A percentile compares a stretch with the other conserved stretches of the same genome.
Evolutionary conservation across 2,888 invertebrate genomes (phyloP).

Genomic region (Idaea biselata): DNA sequence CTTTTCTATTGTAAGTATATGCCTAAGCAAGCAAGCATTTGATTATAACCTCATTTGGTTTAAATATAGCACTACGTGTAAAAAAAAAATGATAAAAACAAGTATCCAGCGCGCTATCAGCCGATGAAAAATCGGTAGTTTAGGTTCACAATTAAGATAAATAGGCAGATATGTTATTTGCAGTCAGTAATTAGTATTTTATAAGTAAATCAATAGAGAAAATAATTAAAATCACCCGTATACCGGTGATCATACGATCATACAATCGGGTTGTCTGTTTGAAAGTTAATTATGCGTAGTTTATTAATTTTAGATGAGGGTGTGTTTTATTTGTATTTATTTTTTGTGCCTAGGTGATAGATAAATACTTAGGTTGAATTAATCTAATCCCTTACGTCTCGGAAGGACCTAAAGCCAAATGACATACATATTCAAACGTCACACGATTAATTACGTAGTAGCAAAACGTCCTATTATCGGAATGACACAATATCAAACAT

Average conservation of each 20-base stretch:
- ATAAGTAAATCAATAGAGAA: not conserved
- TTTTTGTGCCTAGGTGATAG: not conserved
- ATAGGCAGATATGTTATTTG: not conserved
- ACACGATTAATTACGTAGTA: too few species aligned
- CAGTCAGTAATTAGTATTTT: not conserved
- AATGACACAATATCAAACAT: too few species aligned
- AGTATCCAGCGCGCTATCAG: not conserved
- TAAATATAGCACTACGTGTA: too few species aligned
- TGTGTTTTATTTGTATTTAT: not conserved
- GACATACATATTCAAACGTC: too few species aligned
- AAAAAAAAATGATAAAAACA: not conserved
- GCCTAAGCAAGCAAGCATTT: too few species aligned
- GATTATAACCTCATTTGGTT: too few species aligned
- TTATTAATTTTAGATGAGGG: not conserved
- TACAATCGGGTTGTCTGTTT: too few species aligned
- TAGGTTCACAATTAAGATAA: not conserved
- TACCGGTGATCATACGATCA: not conserved
- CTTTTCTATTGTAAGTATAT: too few species aligned
- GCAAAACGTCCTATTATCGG: too few species aligned
- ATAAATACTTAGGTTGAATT: not conserved
- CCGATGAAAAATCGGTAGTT: not conserved
- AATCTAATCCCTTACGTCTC: too few species aligned
- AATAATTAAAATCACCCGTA: not conserved
- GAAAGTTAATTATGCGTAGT: not conserved
- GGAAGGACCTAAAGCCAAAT: too few species aligned